Conservation (phyloP, 2,888 invertebrate genomes). For the Scaptomyza parva region DNA sequence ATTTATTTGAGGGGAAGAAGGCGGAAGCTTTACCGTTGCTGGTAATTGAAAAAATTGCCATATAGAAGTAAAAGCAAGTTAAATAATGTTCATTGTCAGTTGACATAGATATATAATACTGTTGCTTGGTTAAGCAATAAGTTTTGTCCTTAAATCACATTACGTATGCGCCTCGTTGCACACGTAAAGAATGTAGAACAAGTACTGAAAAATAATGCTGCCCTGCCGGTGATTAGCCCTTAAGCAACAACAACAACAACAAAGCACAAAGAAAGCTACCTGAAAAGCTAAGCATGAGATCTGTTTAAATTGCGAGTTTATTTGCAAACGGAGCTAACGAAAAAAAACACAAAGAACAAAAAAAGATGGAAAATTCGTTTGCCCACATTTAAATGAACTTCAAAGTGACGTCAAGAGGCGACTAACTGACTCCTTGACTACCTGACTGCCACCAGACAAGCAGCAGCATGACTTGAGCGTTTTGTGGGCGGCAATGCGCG, state of each 20-base stretch:
- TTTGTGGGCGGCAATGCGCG: slow-evolving; percentile 17
- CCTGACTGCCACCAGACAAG: slow-evolving; percentile 26
- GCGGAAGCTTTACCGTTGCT: slow-evolving; percentile 30
- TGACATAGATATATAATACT: slow-evolving; percentile 24
- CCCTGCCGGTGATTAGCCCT: slow-evolving; percentile 39
- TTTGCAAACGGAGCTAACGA: slow-evolving; percentile 72
- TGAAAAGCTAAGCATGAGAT: not conserved
- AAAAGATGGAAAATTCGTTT: too few species aligned
- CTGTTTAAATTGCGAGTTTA: slow-evolving; percentile 55
- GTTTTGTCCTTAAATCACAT: slow-evolving; percentile 59
- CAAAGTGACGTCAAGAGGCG: slow-evolving; percentile 73
- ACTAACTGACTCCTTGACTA: slow-evolving; percentile 40
- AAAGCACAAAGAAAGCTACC: slow-evolving; percentile 7
- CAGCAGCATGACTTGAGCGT: not conserved
- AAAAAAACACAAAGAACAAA: slow-evolving; percentile 48
- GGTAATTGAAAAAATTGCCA: slow-evolving; percentile 55
- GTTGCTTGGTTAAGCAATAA: slow-evolving; percentile 59
- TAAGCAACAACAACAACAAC: slow-evolving; percentile 42
- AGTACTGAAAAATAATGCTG: slow-evolving; percentile 5
- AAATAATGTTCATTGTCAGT: slow-evolving; percentile 48
- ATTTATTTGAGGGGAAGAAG: not conserved
- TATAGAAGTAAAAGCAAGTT: slow-evolving; percentile 48
- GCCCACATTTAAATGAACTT: slow-evolving; percentile 82
- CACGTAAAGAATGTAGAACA: slow-evolving; percentile 15
- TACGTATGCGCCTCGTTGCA: slow-evolving; percentile 71